phyloP scores from a whole-genome alignment of 2,797 vertebrate genomes.

The Gymnopithys bicolor region DNA sequence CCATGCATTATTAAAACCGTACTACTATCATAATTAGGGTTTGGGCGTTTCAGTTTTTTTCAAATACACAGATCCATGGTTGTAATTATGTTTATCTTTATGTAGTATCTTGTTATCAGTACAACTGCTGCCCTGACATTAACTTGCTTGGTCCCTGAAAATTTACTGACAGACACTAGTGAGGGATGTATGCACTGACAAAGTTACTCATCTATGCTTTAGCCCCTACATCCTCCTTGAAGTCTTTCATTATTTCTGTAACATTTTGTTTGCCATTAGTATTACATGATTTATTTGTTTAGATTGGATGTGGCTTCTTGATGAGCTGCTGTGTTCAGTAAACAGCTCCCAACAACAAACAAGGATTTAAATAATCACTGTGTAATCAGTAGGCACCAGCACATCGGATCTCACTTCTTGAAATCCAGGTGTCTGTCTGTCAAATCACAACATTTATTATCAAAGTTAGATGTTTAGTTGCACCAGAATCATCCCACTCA shows the following conservation, averaged over 20 bases:
- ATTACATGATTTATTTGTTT: constrained; percentile 73
- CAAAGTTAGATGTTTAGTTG: not conserved
- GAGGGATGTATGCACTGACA: not conserved
- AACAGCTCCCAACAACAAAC: constrained; percentile 73
- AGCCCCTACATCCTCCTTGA: not conserved
- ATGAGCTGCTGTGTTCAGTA: constrained; percentile 60
- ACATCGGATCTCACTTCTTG: constrained; percentile 40
- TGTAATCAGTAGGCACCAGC: constrained; percentile 73
- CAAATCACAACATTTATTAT: not conserved
- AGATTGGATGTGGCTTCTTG: constrained; percentile 70
- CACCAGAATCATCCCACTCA: not conserved
- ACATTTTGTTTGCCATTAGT: constrained; percentile 67
- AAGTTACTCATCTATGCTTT: not conserved
- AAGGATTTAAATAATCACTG: constrained; percentile 78
- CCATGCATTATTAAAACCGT: constrained; percentile 40
- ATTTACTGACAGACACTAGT: not conserved
- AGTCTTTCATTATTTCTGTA: constrained; percentile 62
- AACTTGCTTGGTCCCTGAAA: constrained; percentile 11
- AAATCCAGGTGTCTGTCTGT: constrained; percentile 62
- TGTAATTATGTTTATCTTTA: constrained; percentile 51
- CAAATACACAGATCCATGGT: not conserved
- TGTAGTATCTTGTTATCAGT: constrained; percentile 29
- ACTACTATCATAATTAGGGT: not conserved
- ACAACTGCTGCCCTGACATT: not conserved
- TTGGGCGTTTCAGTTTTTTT: no score